Evolutionary conservation across 2,888 invertebrate genomes (phyloP).

Genomic region (Agapetus fuscipes): DNA sequence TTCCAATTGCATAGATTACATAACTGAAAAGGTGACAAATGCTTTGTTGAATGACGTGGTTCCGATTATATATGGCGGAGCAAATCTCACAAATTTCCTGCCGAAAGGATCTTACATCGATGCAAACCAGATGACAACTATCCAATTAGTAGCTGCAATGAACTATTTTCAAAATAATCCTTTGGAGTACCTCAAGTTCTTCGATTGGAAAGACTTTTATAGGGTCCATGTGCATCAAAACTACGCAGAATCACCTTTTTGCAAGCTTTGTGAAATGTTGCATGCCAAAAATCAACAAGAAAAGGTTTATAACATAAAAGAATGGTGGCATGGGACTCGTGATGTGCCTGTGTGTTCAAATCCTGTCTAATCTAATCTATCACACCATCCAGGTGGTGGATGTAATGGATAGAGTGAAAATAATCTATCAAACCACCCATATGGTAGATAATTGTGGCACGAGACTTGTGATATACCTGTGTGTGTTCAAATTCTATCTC

Average conservation of each 20-base stretch:
- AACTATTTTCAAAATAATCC: slow-evolving; percentile 39
- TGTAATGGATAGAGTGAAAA: background rate
- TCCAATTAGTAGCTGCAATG: slow-evolving; percentile 49
- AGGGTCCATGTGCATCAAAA: slow-evolving; percentile 15
- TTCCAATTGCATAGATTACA: slow-evolving; percentile 58
- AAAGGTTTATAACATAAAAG: slow-evolving; percentile 9
- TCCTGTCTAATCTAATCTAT: background rate
- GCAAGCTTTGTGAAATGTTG: slow-evolving; percentile 46
- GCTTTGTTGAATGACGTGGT: slow-evolving; percentile 37
- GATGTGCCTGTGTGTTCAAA: slow-evolving; percentile 2
- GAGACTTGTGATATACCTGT: too few relatives aligned
- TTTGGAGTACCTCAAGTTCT: slow-evolving; percentile 51
- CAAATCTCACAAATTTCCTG: slow-evolving; percentile 37
- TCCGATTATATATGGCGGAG: slow-evolving; percentile 29
- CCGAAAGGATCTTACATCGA: slow-evolving; percentile 53
- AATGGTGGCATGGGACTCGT: slow-evolving; percentile 15
- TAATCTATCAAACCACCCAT: too few relatives aligned
- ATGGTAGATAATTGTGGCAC: too few relatives aligned
- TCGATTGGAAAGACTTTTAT: slow-evolving; percentile 52
- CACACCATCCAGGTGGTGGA: background rate
- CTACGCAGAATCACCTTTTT: slow-evolving; percentile 39
- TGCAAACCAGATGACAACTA: slow-evolving; percentile 48
- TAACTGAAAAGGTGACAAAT: slow-evolving; percentile 55
- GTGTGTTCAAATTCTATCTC: too few relatives aligned
- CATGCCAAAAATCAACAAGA: slow-evolving; percentile 25